A percentile compares a stretch with the other conserved stretches of the same genome.
These are phyloP conservation scores for Potorous gilbertii DNA, from an alignment of 2,797 vertebrate genomes.

Conservation along the genomic window DNA sequence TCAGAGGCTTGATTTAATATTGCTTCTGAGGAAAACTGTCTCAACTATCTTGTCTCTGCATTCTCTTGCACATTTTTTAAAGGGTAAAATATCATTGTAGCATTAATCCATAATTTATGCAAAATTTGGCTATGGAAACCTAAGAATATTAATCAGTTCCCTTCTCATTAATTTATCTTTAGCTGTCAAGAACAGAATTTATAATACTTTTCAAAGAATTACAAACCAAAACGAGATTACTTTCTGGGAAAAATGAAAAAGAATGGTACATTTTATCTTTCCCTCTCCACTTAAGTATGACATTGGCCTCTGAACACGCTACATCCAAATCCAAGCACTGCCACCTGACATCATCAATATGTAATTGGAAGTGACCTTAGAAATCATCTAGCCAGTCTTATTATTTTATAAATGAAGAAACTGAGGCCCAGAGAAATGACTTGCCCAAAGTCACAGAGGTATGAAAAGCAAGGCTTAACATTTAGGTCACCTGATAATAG, in stretches of 20 bases:
- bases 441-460: neutral
- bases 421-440: neutral
- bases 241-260: neutral
- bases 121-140: neutral
- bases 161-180: neutral
- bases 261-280: neutral
- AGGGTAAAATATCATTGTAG: neutral
- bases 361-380: neutral
- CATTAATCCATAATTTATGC: neutral
- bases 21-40: no score
- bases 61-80: neutral
- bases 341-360: neutral
- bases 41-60: no score
- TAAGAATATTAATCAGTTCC: neutral
- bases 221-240: neutral
- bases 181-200: neutral
- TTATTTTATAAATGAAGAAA: neutral
- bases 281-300: neutral
- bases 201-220: neutral
- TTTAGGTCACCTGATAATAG: neutral
- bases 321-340: neutral
- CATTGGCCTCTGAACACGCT: neutral
- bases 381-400: neutral
- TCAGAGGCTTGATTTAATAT: no score
- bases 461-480: neutral